These are phyloP conservation scores for Drosophila villosipedis DNA, from an alignment of 2,888 invertebrate species.

Conservation along the genomic window DNA sequence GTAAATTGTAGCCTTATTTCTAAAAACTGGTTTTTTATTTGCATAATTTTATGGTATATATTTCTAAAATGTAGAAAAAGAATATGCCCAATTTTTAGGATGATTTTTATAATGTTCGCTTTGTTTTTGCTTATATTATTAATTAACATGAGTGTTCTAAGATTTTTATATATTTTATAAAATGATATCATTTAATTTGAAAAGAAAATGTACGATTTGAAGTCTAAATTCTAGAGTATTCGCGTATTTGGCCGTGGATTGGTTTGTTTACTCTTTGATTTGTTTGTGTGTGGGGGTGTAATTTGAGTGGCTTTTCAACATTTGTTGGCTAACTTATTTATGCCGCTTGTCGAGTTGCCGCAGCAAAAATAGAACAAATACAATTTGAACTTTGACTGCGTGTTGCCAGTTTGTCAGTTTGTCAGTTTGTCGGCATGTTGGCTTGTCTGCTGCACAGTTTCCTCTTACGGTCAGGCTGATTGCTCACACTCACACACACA, in stretches of 20 bases:
- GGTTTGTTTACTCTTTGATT: neutral
- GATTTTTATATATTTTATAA: neutral
- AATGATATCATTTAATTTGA: neutral
- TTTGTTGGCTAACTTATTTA: slow-evolving; percentile 37
- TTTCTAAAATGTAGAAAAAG: neutral
- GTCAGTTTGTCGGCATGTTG: neutral
- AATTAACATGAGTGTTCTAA: neutral
- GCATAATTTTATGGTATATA: neutral
- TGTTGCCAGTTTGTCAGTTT: slow-evolving; percentile 20
- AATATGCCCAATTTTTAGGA: rapidly evolving
- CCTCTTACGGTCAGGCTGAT: slow-evolving; percentile 19
- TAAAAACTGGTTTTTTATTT: neutral
- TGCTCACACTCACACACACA: slow-evolving; percentile 13
- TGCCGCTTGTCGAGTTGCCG: slow-evolving; percentile 37
- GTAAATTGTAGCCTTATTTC: neutral
- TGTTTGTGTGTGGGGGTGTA: slow-evolving; percentile 10
- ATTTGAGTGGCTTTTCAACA: slow-evolving; percentile 1
- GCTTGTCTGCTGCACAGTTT: neutral
- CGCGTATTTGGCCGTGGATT: neutral
- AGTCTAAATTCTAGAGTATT: too few relatives aligned
- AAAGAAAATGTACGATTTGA: neutral
- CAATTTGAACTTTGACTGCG: slow-evolving; percentile 39
- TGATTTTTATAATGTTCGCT: neutral
- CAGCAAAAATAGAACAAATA: slow-evolving; percentile 21
- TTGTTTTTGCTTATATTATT: neutral